Percentiles rank a stretch among this genome's conserved stretches.
phyloP scores from a whole-genome alignment of 1,140 invertebrate genomes.

The Brachionus asplanchnoidis region DNA sequence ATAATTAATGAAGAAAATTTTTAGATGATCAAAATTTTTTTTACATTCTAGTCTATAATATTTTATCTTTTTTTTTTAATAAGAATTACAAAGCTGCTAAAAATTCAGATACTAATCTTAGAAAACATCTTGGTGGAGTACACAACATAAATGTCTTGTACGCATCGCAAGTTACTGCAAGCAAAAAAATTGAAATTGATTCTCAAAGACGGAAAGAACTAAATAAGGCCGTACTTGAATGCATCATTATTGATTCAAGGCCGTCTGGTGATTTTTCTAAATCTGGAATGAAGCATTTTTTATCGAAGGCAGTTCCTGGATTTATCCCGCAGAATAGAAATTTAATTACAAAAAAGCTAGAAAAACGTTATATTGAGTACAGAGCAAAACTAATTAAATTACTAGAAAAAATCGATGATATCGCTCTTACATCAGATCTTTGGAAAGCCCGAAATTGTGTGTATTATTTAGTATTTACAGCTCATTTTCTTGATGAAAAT shows the following conservation, averaged over 20 bases:
- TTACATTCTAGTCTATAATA: background rate
- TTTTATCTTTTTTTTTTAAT: background rate
- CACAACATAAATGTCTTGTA: too few relatives aligned
- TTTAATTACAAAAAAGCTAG: too few relatives aligned
- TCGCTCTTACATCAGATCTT: too few relatives aligned
- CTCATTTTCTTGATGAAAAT: background rate
- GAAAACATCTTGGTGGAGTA: too few relatives aligned
- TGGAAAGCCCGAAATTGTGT: background rate
- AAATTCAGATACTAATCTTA: too few relatives aligned
- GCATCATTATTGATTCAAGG: background rate
- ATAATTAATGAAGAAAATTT: background rate
- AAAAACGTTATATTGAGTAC: too few relatives aligned
- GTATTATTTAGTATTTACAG: background rate
- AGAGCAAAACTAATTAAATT: too few relatives aligned
- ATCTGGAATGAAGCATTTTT: background rate
- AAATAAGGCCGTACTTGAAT: background rate
- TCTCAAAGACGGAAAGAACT: background rate
- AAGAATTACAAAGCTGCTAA: too few relatives aligned
- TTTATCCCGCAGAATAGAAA: too few relatives aligned
- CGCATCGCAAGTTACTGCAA: too few relatives aligned
- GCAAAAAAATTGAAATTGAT: background rate
- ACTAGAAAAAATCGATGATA: too few relatives aligned
- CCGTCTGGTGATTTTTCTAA: constrained; percentile 13
- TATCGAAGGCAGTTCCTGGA: background rate
- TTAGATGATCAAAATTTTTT: background rate